phyloP scores from a whole-genome alignment of 2,797 vertebrate genomes.

The Sardinella longiceps region DNA sequence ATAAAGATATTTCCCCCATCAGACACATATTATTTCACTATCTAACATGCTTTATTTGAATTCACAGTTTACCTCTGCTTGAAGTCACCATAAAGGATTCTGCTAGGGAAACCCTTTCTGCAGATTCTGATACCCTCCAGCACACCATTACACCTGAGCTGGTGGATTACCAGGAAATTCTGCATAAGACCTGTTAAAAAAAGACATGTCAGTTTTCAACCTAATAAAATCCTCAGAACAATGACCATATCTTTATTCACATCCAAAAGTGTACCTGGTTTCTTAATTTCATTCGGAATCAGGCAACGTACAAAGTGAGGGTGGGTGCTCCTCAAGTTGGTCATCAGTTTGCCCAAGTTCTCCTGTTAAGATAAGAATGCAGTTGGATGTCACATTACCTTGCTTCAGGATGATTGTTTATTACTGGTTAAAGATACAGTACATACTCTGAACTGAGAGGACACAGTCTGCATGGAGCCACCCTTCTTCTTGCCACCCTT shows the following conservation, averaged over 20 bases:
- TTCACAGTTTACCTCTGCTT: slow-evolving; percentile 75
- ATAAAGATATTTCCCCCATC: too few relatives aligned
- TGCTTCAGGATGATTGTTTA: neutral
- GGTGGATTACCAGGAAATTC: slow-evolving; percentile 88
- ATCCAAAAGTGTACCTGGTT: too few relatives aligned
- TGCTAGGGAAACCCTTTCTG: slow-evolving; percentile 84
- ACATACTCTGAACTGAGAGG: slow-evolving; percentile 85
- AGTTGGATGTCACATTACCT: too few relatives aligned
- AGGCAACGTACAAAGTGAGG: slow-evolving; percentile 91
- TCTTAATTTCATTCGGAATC: slow-evolving; percentile 92
- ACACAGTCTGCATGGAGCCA: slow-evolving; percentile 90
- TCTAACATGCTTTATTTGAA: too few relatives aligned
- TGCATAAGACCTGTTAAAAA: slow-evolving; percentile 82
- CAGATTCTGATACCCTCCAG: slow-evolving; percentile 88
- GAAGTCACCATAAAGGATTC: slow-evolving; percentile 82
- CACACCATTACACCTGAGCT: slow-evolving; percentile 89
- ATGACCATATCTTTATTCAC: too few relatives aligned
- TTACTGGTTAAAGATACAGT: neutral
- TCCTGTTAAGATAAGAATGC: slow-evolving; percentile 69
- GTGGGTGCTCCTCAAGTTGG: slow-evolving; percentile 84
- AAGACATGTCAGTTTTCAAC: too few relatives aligned
- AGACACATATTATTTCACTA: too few relatives aligned
- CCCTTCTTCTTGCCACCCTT: slow-evolving; percentile 89
- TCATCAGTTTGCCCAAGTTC: slow-evolving; percentile 90
- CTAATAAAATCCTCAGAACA: too few relatives aligned